Evolutionary conservation across 1,140 invertebrate species (phyloP), one percentile per base, ranked within the genome.

Genomic region (Copidosoma floridanum): DNA sequence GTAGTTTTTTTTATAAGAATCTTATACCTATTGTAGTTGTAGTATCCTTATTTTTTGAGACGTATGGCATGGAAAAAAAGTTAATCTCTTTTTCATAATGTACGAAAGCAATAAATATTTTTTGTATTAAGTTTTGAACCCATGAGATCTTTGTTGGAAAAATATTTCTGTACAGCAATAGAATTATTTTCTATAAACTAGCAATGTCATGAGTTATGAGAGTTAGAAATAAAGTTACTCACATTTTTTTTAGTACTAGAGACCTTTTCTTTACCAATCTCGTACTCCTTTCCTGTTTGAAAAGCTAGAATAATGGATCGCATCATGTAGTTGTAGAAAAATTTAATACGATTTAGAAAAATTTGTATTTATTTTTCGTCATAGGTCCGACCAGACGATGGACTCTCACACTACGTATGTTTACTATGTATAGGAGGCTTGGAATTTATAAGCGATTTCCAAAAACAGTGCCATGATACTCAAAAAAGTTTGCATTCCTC

Each of bases 361-460:
- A n/a, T n/a, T n/a, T n/a, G n/a, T n/a, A n/a, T n/a, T n/a, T n/a
- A n/a, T n/a, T n/a, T n/a, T n/a, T n/a, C n/a, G n/a, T n/a, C 65
- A 10, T 67, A 76, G 73, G 65, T 76, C n/a, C 48, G 65, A 41
- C 44, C 70, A 29, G 57, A 69, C 26, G 74, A 76, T 47, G 68
- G 58, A 52, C 51, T 74, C 53, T 46, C 74, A 1, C 65, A 70
- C 16, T 16, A 24, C 18, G 57, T 72, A 50, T 76, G 74, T 46
- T 52, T 69, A 24, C 48, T 53, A 47, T 74, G 74, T 38, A n/a
- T 68, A 1, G 74, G 65, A 48, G 64, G 68, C 5, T 48, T 76
- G 32, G 71, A 74, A 65, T 74, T 71, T 54, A 14, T 70, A 3
- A 66, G 64, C n/a, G 71, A 72, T 23, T 76, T 76, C 64, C 63